Conservation (phyloP, 35 echinoderm and acorn worm species). For the Hemicentrotus pulcherrimus region DNA sequence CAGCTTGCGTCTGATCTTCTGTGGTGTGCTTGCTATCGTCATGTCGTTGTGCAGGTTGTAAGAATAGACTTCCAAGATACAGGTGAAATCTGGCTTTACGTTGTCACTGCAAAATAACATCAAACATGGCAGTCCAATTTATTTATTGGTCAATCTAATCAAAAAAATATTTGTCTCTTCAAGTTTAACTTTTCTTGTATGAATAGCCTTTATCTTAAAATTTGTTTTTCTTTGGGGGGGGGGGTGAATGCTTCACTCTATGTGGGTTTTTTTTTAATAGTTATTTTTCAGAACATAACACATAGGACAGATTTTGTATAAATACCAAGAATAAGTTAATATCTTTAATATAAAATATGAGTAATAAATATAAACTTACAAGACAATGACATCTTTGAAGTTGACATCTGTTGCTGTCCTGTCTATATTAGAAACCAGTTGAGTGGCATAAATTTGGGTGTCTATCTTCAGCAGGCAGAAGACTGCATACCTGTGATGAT, state of each 20-base stretch:
- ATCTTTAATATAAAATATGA: no score
- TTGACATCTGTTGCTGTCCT: constrained; percentile 84
- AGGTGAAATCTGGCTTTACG: constrained; percentile 81
- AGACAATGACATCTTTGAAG: constrained; percentile 89
- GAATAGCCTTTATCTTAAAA: no score
- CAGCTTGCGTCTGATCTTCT: constrained; percentile 85
- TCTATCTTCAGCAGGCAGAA: constrained; percentile 96
- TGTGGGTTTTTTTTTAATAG: no score
- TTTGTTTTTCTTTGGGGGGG: no score
- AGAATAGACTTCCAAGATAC: constrained; percentile 88
- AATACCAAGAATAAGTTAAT: no score
- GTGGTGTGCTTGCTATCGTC: constrained; percentile 97
- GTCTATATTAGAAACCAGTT: constrained; percentile 88
- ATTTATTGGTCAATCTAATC: no score
- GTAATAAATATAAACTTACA: constrained; percentile 73
- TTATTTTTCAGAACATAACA: no score
- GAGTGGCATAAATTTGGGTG: constrained; percentile 89
- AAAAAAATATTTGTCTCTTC: no score
- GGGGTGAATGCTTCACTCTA: no score
- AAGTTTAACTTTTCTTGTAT: no score
- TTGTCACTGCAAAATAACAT: constrained; percentile 79
- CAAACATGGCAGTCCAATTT: no score
- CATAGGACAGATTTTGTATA: no score
- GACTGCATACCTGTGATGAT: constrained; percentile 94
- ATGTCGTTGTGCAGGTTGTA: constrained; percentile 99